A percentile compares a stretch with the other conserved stretches of the same genome.
phyloP scores from a whole-genome alignment of 2,113 vertebrate genomes.

The Cyphomyrus discorhynchus region DNA sequence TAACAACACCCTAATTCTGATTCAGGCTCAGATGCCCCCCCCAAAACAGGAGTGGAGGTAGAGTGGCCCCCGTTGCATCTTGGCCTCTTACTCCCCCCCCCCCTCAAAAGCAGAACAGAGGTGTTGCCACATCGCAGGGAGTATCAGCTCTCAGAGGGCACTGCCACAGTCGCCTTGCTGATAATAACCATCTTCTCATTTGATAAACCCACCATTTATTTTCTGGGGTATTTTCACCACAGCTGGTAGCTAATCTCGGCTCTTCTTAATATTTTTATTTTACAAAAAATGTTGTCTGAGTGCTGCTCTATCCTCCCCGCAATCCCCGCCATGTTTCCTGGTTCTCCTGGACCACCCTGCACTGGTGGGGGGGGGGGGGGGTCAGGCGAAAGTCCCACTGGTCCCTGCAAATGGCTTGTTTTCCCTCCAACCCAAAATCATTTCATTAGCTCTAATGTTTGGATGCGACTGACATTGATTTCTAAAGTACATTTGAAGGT shows the following conservation, averaged over 20 bases:
- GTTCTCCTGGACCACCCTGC: not conserved
- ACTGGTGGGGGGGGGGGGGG: not conserved
- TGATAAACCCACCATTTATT: constrained; percentile 20
- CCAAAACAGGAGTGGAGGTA: too few relatives aligned
- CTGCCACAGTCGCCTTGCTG: not conserved
- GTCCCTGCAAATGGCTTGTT: not conserved
- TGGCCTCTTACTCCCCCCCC: not conserved
- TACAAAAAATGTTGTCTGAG: not conserved
- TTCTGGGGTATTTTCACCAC: constrained; percentile 20
- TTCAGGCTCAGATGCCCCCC: not conserved
- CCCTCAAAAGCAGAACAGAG: not conserved
- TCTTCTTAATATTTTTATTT: not conserved
- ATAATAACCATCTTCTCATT: constrained; percentile 1
- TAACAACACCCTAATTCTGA: not conserved
- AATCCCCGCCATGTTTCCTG: not conserved
- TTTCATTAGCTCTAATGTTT: not conserved
- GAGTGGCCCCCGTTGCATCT: too few relatives aligned
- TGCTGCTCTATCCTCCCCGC: not conserved
- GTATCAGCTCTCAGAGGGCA: not conserved
- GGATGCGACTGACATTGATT: not conserved
- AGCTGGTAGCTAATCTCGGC: not conserved
- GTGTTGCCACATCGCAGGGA: not conserved
- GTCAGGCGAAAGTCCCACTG: not conserved
- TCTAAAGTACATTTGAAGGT: not conserved
- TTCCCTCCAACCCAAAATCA: not conserved